Percentiles rank a stretch among this genome's conserved stretches.
Evolutionary conservation across 2,113 vertebrate genomes (phyloP).

Genomic region (Catharus fuscescens): DNA sequence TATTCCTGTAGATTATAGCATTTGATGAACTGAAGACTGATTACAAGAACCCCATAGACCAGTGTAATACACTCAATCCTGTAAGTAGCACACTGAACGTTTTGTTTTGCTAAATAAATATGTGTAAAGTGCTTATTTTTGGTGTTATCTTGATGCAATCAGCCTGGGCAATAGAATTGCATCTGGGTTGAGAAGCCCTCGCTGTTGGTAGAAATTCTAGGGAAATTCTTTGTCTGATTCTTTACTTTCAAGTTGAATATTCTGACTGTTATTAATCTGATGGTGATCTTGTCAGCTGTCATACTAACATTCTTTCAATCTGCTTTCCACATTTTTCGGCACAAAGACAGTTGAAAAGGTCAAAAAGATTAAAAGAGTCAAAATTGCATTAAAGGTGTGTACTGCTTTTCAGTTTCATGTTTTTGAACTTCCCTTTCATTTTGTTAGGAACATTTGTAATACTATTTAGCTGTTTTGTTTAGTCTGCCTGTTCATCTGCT

Average conservation of each 20-base stretch:
- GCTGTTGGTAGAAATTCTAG: neutral
- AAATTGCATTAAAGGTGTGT: constrained; percentile 99
- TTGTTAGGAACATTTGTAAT: constrained; percentile 72
- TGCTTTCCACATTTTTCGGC: constrained; percentile 88
- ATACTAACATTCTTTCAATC: constrained; percentile 94
- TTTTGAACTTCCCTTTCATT: constrained; percentile 77
- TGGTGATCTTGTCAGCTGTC: constrained; percentile 89
- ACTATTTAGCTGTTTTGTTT: constrained; percentile 48
- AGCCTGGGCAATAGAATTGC: neutral
- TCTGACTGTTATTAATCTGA: constrained; percentile 85
- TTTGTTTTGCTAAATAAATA: neutral
- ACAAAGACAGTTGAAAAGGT: constrained; percentile 99
- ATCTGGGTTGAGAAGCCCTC: constrained; percentile 12
- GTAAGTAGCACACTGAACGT: constrained; percentile 78
- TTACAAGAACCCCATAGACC: constrained; percentile 99
- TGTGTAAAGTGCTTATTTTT: neutral
- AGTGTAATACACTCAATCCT: constrained; percentile 98
- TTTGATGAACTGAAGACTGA: constrained; percentile 99
- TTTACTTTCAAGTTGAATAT: constrained; percentile 74
- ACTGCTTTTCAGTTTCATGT: constrained; percentile 89
- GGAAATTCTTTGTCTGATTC: constrained; percentile 36
- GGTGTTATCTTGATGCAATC: constrained; percentile 3
- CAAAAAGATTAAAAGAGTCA: constrained; percentile 99
- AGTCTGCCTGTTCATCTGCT: constrained; percentile 72
- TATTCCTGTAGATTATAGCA: constrained; percentile 89